A percentile compares a stretch with the other conserved stretches of the same genome.
These are phyloP conservation scores for Astropecten irregularis DNA, from an alignment of 53 echinoderm and acorn worm genomes.

Conservation along the genomic window DNA sequence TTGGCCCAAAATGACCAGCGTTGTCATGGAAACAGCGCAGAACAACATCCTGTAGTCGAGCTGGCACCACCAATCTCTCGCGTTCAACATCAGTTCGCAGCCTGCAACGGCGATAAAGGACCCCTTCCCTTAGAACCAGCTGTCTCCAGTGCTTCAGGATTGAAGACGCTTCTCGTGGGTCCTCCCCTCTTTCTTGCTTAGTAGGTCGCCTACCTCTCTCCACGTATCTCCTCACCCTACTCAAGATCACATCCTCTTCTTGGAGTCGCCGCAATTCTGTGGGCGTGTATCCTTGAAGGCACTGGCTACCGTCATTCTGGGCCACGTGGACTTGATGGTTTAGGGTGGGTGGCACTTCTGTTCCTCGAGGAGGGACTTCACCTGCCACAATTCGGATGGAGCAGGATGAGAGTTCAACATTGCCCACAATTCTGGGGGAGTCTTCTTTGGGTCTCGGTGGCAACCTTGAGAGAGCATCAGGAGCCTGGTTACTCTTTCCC, in stretches of 20 bases:
- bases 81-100: background rate
- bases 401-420: background rate
- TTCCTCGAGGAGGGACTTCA: too few relatives aligned
- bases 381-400: background rate
- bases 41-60: background rate
- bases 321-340: background rate
- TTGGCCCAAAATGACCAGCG: slow-evolving; percentile 36
- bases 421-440: too few relatives aligned
- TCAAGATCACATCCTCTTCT: background rate
- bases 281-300: background rate
- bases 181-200: background rate
- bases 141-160: background rate
- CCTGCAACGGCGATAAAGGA: background rate
- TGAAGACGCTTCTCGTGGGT: background rate
- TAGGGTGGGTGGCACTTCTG: background rate
- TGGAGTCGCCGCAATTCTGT: background rate
- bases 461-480: slow-evolving; percentile 4
- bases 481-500: slow-evolving; percentile 11
- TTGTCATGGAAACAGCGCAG: slow-evolving; percentile 31
- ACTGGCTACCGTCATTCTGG: background rate
- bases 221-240: background rate
- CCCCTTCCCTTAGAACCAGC: background rate
- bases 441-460: background rate
- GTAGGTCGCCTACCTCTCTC: background rate
- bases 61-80: background rate